Base-by-base conservation (phyloP, 1,140 invertebrate species). In the Aphis craccivora region DNA sequence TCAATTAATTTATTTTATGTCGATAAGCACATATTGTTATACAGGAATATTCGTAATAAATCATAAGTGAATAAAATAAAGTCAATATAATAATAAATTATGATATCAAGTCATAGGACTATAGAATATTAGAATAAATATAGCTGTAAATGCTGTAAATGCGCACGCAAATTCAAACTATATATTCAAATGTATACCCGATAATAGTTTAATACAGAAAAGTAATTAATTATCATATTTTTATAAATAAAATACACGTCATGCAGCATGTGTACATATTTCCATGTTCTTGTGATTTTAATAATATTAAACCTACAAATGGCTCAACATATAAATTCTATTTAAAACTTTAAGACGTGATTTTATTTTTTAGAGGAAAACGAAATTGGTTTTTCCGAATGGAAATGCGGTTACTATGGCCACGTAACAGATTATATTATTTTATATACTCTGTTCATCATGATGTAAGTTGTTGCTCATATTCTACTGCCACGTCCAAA, bases 361-460 rank as follows among this genome's bases (percentile, higher is more conserved):
- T 76, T 76, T 76, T 35, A n/a, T 67, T n/a, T 76, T 76, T n/a
- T 30, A 14, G 4, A 76, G 30, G 30, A 18, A 76, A 76, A 35
- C n/a, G 60, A 76, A 76, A 76, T 76, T 76, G 60, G 60, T 76
- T 76, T 76, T 76, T 76, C n/a, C 60, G 60, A 14, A 76, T n/a
- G 30, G 60, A 76, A 67, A 76, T 23, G 2, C 60, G 60, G 60
- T 76, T 76, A 76, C 4, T 76, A 76, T 76, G 30, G 14, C 30
- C 60, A 14, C 11, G 14, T 76, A 76, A 76, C 60, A n/a, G 60
- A 76, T 76, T 76, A 76, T 76, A 76, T 76, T 76, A 76, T 76
- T 76, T 76, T 76, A n/a, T 76, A 76, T n/a, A 76, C 30, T 4
- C n/a, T 76, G 14, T 76, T n/a, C 4, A n/a, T 76, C 60, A 20